A percentile compares a stretch with the other conserved stretches of the same genome.
Evolutionary conservation across 2,113 vertebrate genomes (phyloP).

Genomic region (Pseudonaja textilis): DNA sequence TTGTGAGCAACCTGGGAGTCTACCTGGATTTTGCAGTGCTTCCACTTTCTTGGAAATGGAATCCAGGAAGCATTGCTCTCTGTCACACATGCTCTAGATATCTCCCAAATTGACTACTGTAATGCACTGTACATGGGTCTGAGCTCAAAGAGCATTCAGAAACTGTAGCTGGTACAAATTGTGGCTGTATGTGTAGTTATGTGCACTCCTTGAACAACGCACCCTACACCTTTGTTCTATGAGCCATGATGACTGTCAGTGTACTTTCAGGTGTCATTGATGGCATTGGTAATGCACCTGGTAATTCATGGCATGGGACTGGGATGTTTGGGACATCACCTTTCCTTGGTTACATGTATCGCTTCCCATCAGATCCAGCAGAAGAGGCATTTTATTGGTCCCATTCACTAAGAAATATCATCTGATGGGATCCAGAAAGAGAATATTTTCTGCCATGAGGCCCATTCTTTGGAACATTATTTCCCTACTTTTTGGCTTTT

Average conservation of each 20-base stretch:
- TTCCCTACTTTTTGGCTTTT: background rate
- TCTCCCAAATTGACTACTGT: background rate
- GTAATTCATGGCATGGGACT: background rate
- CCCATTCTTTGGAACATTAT: background rate
- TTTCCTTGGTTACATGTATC: background rate
- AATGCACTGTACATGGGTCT: background rate
- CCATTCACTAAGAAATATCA: background rate
- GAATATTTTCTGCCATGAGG: background rate
- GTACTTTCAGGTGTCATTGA: background rate
- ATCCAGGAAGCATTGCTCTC: background rate
- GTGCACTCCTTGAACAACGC: background rate
- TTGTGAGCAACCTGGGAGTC: background rate
- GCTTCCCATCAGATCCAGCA: background rate
- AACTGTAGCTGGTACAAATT: background rate
- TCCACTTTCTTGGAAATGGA: background rate
- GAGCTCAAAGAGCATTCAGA: background rate
- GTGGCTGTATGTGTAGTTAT: background rate
- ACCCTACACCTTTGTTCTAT: background rate
- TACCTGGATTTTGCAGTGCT: background rate
- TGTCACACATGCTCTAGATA: background rate
- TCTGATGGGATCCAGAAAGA: background rate
- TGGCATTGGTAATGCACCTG: background rate
- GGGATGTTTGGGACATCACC: background rate
- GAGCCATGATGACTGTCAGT: background rate
- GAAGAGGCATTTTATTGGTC: background rate